Evolutionary conservation across 2,888 invertebrate genomes (phyloP).

Genomic region (Auanema sp.): DNA sequence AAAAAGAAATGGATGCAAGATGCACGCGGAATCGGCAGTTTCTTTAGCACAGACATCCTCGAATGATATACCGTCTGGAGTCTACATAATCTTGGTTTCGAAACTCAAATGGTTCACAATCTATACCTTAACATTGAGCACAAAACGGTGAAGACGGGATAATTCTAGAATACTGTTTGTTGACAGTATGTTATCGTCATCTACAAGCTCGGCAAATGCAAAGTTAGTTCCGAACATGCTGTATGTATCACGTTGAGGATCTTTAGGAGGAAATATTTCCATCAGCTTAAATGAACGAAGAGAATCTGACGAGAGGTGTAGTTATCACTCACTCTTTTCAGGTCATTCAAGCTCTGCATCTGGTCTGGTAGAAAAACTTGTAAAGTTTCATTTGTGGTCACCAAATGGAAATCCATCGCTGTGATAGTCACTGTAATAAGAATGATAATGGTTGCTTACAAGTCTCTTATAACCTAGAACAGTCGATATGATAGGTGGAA

Average conservation of each 20-base stretch:
- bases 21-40: slow-evolving; percentile 30
- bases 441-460: slow-evolving; percentile 6
- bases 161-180: slow-evolving; percentile 33
- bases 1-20: slow-evolving; percentile 37
- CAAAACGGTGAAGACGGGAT: slow-evolving; percentile 37
- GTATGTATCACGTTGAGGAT: slow-evolving; percentile 59
- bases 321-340: slow-evolving; percentile 43
- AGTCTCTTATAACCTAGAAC: slow-evolving; percentile 24
- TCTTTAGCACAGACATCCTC: slow-evolving; percentile 27
- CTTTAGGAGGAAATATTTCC: slow-evolving; percentile 54
- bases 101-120: not conserved
- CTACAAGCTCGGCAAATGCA: slow-evolving; percentile 56
- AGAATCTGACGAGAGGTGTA: too few species aligned
- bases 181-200: slow-evolving; percentile 42
- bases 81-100: slow-evolving; percentile 20
- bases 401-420: slow-evolving; percentile 35
- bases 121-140: slow-evolving; percentile 34
- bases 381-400: slow-evolving; percentile 44
- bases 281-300: slow-evolving; percentile 33
- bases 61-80: slow-evolving; percentile 20
- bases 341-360: slow-evolving; percentile 50
- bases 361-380: slow-evolving; percentile 63
- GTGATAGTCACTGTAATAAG: slow-evolving; percentile 33
- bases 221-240: slow-evolving; percentile 58
- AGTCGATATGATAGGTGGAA: slow-evolving; percentile 50